A percentile compares a stretch with the other conserved stretches of the same genome.
These are phyloP conservation scores for Lophotriccus pileatus DNA, from an alignment of 2,797 vertebrate genomes.

Conservation along the genomic window DNA sequence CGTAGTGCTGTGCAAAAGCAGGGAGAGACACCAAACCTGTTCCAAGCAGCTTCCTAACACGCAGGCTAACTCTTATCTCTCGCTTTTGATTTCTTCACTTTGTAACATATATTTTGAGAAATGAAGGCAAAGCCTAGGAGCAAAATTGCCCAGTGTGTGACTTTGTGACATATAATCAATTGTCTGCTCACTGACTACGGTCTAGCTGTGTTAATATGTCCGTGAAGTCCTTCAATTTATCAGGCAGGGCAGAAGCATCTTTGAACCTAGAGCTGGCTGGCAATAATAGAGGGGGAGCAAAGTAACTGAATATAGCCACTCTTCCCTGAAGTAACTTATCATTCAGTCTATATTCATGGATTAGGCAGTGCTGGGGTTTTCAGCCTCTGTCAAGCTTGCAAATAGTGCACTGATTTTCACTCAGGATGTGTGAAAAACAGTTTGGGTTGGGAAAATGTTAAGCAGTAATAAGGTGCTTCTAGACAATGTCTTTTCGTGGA, in stretches of 20 bases:
- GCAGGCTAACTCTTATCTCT: not conserved
- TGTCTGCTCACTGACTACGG: slow-evolving; percentile 38
- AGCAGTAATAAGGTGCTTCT: not conserved
- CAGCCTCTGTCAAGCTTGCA: not conserved
- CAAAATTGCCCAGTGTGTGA: slow-evolving; percentile 53
- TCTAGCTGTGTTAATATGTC: slow-evolving; percentile 48
- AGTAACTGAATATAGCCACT: not conserved
- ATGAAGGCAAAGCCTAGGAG: slow-evolving; percentile 36
- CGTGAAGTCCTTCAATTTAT: slow-evolving; percentile 58
- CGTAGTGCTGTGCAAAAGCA: not conserved
- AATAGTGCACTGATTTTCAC: not conserved
- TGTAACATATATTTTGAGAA: slow-evolving; percentile 37
- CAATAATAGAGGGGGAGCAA: not conserved
- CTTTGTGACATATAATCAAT: slow-evolving; percentile 66
- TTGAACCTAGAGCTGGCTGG: not conserved
- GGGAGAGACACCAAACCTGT: not conserved
- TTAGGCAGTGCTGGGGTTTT: not conserved
- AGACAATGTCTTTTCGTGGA: not conserved
- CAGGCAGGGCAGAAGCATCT: slow-evolving; percentile 21
- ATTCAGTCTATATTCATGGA: slow-evolving; percentile 26
- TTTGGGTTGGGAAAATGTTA: not conserved
- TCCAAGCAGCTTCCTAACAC: not conserved
- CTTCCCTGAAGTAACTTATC: slow-evolving; percentile 19
- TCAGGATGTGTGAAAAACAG: not conserved
- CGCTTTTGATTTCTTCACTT: slow-evolving; percentile 37